Conservation (phyloP, 2,113 vertebrate genomes). For the Monopterus albus region DNA sequence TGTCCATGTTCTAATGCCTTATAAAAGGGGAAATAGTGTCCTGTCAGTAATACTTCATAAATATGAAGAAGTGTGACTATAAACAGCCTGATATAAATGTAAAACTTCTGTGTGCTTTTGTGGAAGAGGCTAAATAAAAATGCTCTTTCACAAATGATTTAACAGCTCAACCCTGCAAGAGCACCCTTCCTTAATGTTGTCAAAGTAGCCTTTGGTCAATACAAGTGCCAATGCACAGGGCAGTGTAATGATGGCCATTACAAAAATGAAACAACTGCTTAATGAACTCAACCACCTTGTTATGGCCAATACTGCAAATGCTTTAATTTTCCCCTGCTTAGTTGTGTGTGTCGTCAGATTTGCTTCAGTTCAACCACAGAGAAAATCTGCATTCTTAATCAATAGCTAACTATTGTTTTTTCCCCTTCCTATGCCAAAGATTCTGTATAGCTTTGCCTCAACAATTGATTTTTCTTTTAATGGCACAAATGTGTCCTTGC, state of each 20-base stretch:
- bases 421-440: constrained; percentile 14
- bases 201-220: constrained; percentile 55
- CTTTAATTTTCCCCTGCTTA: constrained; percentile 47
- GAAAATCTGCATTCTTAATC: constrained; percentile 69
- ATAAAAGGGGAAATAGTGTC: constrained; percentile 28
- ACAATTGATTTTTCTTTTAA: constrained; percentile 48
- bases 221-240: constrained; percentile 50
- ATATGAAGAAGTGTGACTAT: constrained; percentile 21
- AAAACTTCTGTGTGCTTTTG: constrained; percentile 9
- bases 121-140: constrained; percentile 15
- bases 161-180: constrained; percentile 11
- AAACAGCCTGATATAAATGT: constrained; percentile 19
- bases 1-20: constrained; percentile 9
- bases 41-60: constrained; percentile 30
- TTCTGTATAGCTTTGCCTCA: constrained; percentile 12
- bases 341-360: constrained; percentile 60
- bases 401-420: constrained; percentile 20
- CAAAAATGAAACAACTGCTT: constrained; percentile 65
- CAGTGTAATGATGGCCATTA: constrained; percentile 62
- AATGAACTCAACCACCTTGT: constrained; percentile 67
- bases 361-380: constrained; percentile 58
- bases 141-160: constrained; percentile 21
- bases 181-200: constrained; percentile 29
- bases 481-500: constrained; percentile 56
- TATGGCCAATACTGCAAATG: constrained; percentile 52